Evolutionary conservation across 2,888 invertebrate genomes (phyloP), one percentile per base, ranked within the genome.

Genomic region (Thalpophila matura): DNA sequence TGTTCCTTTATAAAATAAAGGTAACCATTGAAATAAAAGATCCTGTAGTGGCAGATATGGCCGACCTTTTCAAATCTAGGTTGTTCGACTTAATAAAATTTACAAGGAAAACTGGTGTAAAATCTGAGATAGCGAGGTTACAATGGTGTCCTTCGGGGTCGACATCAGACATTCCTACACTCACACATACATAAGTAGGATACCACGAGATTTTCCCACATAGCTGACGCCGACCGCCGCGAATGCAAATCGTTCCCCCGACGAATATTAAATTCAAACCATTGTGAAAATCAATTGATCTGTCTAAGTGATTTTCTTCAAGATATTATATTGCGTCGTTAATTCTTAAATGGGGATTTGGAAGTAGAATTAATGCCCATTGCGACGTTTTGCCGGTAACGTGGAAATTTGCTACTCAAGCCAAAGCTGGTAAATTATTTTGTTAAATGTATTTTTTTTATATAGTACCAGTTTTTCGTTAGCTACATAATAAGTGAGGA

Each of bases 171-270:
- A 65, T 69, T 57, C 45, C 24, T 47, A 18, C 37, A 57, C 42
- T 46, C 22, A 43, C 18, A 31, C 43, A 38, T 37, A 16, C 5
- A 10, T 56, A 50, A 20, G 10, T 22, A 38, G 37, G 51, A 58
- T 47, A n/a, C n/a, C 46, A 27, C 29, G 40, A 43, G 38, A 31
- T 58, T 70, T 66, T 53, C 38, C 27, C 29, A 49, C 20, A 47
- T 50, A 12, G 37, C 29, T 35, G 16, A 29, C 33, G 27, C 47
- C 37, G 3, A 14, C n/a, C 51, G 61, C 29, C 47, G 42, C 33
- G 74, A 74, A 83, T 83, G 79, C 76, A 85, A 84, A 85, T 85
- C 55, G 58, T 56, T 63, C 53, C 56, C 43, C 5, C 18, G 29
- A 56, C 64, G 77, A 79, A 82, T 81, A 81, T 84, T 81, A 71